Evolutionary conservation across 1,140 invertebrate species (phyloP).

Genomic region (Sinonovacula constricta): DNA sequence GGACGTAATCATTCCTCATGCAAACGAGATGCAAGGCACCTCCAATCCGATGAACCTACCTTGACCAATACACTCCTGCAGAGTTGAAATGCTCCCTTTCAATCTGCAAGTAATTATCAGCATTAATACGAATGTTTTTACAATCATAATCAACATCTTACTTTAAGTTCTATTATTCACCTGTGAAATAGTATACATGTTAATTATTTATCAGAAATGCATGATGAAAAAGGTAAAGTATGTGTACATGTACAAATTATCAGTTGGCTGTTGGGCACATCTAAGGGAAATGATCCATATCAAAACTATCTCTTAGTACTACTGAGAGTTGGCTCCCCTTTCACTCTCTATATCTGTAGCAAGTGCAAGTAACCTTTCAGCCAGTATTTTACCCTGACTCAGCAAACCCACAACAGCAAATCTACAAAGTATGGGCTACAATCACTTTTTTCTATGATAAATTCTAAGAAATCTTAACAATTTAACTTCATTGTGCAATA

Average conservation of each 20-base stretch:
- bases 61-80: slow-evolving; percentile 16
- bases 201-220: not conserved
- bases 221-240: not conserved
- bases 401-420: too few species aligned
- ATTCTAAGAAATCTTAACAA: too few species aligned
- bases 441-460: too few species aligned
- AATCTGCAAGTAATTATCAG: slow-evolving; percentile 51
- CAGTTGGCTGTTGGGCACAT: too few species aligned
- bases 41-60: slow-evolving; percentile 53
- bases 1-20: slow-evolving; percentile 56
- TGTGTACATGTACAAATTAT: not conserved
- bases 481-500: too few species aligned
- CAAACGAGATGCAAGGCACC: slow-evolving; percentile 53
- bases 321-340: too few species aligned
- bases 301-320: too few species aligned
- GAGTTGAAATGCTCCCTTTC: slow-evolving; percentile 39
- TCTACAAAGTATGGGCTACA: too few species aligned
- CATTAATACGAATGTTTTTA: slow-evolving; percentile 34
- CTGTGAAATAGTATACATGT: not conserved
- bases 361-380: too few species aligned
- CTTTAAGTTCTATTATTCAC: not conserved
- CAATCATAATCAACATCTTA: not conserved
- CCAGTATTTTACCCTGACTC: too few species aligned
- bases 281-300: too few species aligned
- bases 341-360: too few species aligned